These are phyloP conservation scores for Pterois miles DNA, from an alignment of 2,797 vertebrate genomes.

Conservation along the genomic window DNA sequence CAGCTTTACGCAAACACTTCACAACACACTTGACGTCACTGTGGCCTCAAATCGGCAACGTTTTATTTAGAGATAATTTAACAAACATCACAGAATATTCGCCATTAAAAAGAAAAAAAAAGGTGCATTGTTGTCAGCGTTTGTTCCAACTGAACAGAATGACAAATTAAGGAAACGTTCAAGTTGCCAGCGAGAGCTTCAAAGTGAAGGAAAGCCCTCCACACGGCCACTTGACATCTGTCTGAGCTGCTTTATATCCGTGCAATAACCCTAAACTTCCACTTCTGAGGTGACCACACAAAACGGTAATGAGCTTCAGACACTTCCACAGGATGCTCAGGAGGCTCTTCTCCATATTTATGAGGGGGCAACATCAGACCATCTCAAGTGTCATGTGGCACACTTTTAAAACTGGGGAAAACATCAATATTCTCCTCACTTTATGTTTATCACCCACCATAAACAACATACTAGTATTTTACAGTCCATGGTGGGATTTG, in stretches of 20 bases:
- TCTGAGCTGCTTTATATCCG: conserved; percentile 49
- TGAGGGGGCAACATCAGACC: conserved; percentile 41
- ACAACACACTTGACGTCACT: not conserved
- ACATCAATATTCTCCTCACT: conserved; percentile 23
- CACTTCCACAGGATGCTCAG: conserved; percentile 50
- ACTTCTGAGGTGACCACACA: conserved; percentile 54
- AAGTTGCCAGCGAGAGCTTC: conserved; percentile 31
- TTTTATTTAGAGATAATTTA: conserved; percentile 53
- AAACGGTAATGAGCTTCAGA: conserved; percentile 41
- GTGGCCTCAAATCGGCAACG: conserved; percentile 13
- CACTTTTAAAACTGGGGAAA: conserved; percentile 31
- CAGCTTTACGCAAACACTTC: not conserved
- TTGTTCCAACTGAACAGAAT: conserved; percentile 37
- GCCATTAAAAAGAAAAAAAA: not conserved
- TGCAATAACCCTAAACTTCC: conserved; percentile 67
- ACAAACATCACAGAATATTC: conserved; percentile 13
- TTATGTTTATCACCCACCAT: conserved; percentile 9
- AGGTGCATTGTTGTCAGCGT: conserved; percentile 32
- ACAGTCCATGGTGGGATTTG: not conserved
- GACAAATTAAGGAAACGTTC: conserved; percentile 35
- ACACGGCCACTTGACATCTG: conserved; percentile 44
- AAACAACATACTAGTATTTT: conserved; percentile 2
- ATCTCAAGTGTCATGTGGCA: conserved; percentile 41
- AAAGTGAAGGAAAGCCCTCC: conserved; percentile 44
- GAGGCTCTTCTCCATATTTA: conserved; percentile 42